A percentile compares a stretch with the other conserved stretches of the same genome.
Conservation (phyloP, 1,140 invertebrate genomes). For the Neocloeon triangulifer region DNA sequence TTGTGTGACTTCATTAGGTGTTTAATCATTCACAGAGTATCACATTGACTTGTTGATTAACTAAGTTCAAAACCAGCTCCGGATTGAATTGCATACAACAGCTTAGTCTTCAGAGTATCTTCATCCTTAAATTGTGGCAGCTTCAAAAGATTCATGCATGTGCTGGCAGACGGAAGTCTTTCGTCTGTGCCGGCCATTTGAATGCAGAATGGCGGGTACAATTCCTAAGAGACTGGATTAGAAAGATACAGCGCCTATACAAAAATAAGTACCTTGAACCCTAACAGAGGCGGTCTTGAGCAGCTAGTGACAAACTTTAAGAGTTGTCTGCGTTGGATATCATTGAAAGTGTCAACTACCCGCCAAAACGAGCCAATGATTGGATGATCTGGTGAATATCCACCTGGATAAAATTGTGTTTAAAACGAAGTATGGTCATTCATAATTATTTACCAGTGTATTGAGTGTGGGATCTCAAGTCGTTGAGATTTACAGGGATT, state of each 20-base stretch:
- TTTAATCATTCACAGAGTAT: too few species aligned
- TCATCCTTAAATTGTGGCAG: slow-evolving; percentile 73
- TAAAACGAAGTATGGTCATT: too few species aligned
- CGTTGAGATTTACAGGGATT: slow-evolving; percentile 74
- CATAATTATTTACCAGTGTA: slow-evolving; percentile 50
- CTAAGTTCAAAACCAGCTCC: slow-evolving; percentile 91
- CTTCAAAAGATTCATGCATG: slow-evolving; percentile 95
- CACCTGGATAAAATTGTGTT: slow-evolving; percentile 27
- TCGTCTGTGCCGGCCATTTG: slow-evolving; percentile 63
- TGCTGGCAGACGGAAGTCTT: slow-evolving; percentile 81
- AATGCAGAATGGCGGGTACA: slow-evolving; percentile 86
- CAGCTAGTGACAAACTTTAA: slow-evolving; percentile 95
- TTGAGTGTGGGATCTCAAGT: slow-evolving; percentile 62
- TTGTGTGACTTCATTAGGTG: too few species aligned
- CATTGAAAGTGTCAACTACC: slow-evolving; percentile 60
- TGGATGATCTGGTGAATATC: slow-evolving; percentile 57
- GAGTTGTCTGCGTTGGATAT: slow-evolving; percentile 62
- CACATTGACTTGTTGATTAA: slow-evolving; percentile 18
- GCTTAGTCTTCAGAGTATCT: slow-evolving; percentile 53
- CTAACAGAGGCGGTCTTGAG: slow-evolving; percentile 84
- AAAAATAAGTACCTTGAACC: slow-evolving; percentile 56
- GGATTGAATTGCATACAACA: slow-evolving; percentile 84
- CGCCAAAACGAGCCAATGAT: slow-evolving; percentile 63
- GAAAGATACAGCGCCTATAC: too few species aligned
- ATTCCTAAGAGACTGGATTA: too few species aligned